Conservation (phyloP, 2,888 invertebrate species). For the Apodemia duryi region DNA sequence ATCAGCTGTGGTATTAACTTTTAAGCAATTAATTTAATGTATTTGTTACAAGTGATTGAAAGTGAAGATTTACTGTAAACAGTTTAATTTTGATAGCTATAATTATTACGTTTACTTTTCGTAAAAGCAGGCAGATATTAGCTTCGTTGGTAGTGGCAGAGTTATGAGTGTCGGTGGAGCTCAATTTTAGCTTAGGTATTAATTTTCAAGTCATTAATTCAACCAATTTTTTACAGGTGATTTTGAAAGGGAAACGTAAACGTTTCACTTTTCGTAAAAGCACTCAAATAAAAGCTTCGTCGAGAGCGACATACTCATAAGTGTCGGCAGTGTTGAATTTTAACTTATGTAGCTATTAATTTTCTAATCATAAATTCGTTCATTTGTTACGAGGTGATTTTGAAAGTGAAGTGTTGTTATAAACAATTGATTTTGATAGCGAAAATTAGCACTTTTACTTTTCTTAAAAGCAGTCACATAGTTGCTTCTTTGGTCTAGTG, state of each 20-base stretch:
- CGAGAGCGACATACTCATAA: no score
- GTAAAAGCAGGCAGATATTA: no score
- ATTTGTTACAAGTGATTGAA: slow-evolving; percentile 14
- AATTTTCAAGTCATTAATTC: slow-evolving; percentile 21
- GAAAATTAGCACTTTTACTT: background rate
- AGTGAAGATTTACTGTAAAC: background rate
- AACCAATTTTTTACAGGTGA: slow-evolving; percentile 12
- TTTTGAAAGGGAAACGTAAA: background rate
- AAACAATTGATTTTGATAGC: no score
- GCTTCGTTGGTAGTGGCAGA: no score
- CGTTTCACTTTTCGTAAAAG: background rate
- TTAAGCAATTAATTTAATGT: slow-evolving; percentile 17
- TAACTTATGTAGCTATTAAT: no score
- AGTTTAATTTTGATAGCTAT: no score
- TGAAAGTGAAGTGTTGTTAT: background rate
- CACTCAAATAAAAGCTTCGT: background rate
- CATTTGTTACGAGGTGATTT: slow-evolving; percentile 14
- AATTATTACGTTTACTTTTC: no score
- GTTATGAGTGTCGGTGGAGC: no score
- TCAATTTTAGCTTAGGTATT: no score
- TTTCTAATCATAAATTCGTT: slow-evolving; percentile 21
- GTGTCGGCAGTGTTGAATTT: no score
- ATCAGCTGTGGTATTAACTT: no score
- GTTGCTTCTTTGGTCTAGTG: background rate
- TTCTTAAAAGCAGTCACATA: background rate